Evolutionary conservation across 2,888 invertebrate species (phyloP).

Genomic region (Tethea ocularis): DNA sequence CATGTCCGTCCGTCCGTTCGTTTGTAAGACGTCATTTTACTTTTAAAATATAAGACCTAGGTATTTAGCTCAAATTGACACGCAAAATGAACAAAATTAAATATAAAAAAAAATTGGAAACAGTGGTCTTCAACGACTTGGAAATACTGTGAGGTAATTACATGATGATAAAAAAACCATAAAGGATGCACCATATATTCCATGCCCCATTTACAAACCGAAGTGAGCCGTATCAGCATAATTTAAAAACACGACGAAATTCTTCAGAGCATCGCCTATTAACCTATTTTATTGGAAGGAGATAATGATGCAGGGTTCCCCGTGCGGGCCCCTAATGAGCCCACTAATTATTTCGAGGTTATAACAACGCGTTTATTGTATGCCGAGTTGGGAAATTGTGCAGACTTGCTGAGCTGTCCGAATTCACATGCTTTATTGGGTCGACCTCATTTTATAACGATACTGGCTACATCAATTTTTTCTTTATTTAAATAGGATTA

Average conservation of each 20-base stretch:
- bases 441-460: slow-evolving; percentile 3
- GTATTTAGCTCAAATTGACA: no score
- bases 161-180: no score
- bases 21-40: no score
- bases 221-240: neutral
- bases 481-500: neutral
- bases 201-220: neutral
- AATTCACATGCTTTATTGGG: slow-evolving; percentile 2
- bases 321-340: slow-evolving; percentile 37
- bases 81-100: no score
- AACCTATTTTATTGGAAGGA: neutral
- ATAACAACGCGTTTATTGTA: slow-evolving; percentile 42
- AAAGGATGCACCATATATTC: neutral
- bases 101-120: no score
- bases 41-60: no score
- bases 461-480: neutral
- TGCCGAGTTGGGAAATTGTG: neutral
- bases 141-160: no score
- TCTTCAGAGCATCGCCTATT: slow-evolving; percentile 1
- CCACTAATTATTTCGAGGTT: slow-evolving; percentile 47
- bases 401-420: neutral
- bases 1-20: no score
- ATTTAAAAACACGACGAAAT: neutral
- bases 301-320: neutral
- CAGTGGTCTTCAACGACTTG: no score